Evolutionary conservation across 2,888 invertebrate genomes (phyloP), one percentile per base, ranked within the genome.

Genomic region (Agrochola lychnidis): DNA sequence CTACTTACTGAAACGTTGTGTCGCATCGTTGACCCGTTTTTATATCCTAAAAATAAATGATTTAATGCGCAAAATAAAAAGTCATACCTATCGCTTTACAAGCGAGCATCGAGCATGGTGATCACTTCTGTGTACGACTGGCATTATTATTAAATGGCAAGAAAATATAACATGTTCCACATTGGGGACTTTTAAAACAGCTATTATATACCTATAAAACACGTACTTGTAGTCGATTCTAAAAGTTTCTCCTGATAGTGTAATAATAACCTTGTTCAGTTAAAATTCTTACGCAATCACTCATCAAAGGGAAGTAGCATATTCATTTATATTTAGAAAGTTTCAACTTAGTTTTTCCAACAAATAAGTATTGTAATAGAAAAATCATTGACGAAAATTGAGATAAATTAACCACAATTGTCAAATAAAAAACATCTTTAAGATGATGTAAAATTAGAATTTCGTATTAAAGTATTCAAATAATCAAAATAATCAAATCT

Each of bases 1-100:
- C 16, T 56, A 68, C 68, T 68, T 56, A 56, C 68, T 67, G 22
- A 12, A 56, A 56, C 16, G n/a, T 36, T 56, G 36, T 53, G n/a
- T 36, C 10, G 53, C 68, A 68, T 68, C 10, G 0, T 56, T 68
- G n/a, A 36, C 36, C 9, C 2, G 2, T 68, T n/a, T 1, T 14
- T 36, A 16, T 68, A 14, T 4, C 68, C 68, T 40, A n/a, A 10
- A 68, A 68, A 36, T 12, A 40, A 12, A 36, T n/a, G 0, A 19
- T 22, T 16, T 36, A 51, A 30, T 30, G 48, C 2, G 14, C 9
- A 51, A 9, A 22, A 16, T 14, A 14, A 16, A 51, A 30, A 51
- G 25, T 36, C 48, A 19, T 30, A 9, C 2, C 2, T 19, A 53
- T 53, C 14, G 9, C 22, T 22, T 66, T 67, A 12, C 48, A 14